Percentiles rank a stretch among this genome's conserved stretches.
Evolutionary conservation across 2,797 vertebrate genomes (phyloP).

Genomic region (Chelon labrosus): DNA sequence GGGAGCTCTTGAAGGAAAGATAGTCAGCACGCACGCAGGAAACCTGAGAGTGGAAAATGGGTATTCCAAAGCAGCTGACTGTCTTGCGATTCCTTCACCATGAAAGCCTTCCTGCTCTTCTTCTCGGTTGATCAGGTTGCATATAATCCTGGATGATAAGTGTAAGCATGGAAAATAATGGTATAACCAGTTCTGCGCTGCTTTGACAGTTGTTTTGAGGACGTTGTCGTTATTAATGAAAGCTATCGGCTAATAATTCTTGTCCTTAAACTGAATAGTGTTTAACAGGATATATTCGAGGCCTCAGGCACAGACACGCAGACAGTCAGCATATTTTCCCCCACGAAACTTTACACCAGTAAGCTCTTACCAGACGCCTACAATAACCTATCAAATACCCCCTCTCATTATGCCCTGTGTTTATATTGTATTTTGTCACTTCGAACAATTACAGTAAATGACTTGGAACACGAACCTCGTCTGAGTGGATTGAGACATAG

Average conservation of each 20-base stretch:
- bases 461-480: background rate
- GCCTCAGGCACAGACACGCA: background rate
- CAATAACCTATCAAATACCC: background rate
- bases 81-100: background rate
- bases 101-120: conserved; percentile 10
- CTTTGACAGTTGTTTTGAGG: conserved; percentile 33
- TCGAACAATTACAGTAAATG: background rate
- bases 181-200: background rate
- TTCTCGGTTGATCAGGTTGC: conserved; percentile 34
- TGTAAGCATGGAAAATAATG: conserved; percentile 16
- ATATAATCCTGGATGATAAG: conserved; percentile 33
- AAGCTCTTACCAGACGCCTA: background rate
- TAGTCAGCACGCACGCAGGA: conserved; percentile 11
- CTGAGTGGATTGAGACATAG: conserved; percentile 1
- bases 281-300: background rate
- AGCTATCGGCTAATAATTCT: conserved; percentile 2
- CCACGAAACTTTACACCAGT: background rate
- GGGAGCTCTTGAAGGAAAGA: background rate
- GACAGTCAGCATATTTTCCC: conserved; percentile 17
- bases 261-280: conserved; percentile 31
- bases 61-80: conserved; percentile 23
- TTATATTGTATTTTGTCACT: background rate
- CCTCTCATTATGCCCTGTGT: background rate
- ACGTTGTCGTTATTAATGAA: conserved; percentile 2
- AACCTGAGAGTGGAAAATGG: conserved; percentile 53